Conservation (phyloP, 1,140 invertebrate species). For the Microplitis mediator region DNA sequence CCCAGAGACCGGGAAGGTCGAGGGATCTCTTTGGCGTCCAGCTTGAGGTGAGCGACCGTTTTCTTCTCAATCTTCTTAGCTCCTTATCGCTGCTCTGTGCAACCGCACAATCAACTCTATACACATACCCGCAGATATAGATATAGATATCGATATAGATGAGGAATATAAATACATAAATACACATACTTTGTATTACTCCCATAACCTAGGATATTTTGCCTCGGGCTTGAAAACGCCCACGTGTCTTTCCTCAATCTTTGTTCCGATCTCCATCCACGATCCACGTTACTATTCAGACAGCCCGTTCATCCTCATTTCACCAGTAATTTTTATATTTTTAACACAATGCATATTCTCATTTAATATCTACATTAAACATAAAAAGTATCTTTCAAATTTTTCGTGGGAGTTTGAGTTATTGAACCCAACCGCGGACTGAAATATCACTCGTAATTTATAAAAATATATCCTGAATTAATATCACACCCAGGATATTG, state of each 20-base stretch:
- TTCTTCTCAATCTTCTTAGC: background rate
- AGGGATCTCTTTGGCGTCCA: conserved; percentile 70
- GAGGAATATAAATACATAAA: background rate
- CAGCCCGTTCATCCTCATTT: background rate
- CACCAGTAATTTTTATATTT: too few species aligned
- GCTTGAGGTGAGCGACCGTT: conserved; percentile 62
- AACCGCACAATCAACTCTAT: too few species aligned
- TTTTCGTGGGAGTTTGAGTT: background rate
- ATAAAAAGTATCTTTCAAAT: background rate
- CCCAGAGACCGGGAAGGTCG: conserved; percentile 58
- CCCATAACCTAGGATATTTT: conserved; percentile 3
- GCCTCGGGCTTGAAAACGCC: background rate
- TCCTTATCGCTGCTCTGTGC: background rate
- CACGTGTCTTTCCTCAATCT: conserved; percentile 15
- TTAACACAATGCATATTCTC: too few species aligned
- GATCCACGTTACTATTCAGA: background rate
- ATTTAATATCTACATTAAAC: too few species aligned
- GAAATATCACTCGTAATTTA: too few species aligned
- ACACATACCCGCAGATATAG: too few species aligned
- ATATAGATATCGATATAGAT: too few species aligned
- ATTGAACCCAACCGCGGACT: too few species aligned
- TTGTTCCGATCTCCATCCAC: background rate
- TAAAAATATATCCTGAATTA: too few species aligned
- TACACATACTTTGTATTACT: background rate
- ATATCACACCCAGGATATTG: too few species aligned